Percentiles rank a stretch among this genome's conserved stretches.
Evolutionary conservation across 2,888 invertebrate species (phyloP).

Genomic region (Pegoplata infirma): DNA sequence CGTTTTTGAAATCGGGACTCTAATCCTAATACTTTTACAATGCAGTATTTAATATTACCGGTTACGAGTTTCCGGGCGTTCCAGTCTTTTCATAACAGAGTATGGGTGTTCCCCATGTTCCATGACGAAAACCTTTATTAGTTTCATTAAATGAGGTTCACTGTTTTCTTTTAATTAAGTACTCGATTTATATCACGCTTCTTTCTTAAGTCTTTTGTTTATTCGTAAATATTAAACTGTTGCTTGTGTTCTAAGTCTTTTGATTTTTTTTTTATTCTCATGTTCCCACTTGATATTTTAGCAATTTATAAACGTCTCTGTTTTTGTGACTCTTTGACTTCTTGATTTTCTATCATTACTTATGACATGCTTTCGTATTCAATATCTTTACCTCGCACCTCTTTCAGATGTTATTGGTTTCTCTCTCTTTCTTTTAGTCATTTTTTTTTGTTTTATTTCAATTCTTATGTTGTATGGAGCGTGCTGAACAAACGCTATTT

Average conservation of each 20-base stretch:
- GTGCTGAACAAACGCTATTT: constrained; percentile 42
- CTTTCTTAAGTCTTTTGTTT: constrained; percentile 38
- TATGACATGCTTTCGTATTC: constrained; percentile 51
- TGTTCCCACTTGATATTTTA: background rate
- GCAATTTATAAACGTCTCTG: constrained; percentile 44
- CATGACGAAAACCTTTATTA: no score
- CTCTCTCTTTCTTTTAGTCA: background rate
- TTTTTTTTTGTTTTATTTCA: constrained; percentile 12
- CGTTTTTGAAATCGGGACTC: no score
- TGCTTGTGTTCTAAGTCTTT: constrained; percentile 10
- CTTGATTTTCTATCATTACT: constrained; percentile 58
- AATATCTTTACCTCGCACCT: constrained; percentile 28
- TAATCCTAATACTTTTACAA: no score
- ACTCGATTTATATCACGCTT: background rate
- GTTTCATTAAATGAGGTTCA: no score
- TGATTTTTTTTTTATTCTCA: background rate
- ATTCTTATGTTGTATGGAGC: constrained; percentile 41
- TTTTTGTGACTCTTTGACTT: constrained; percentile 54
- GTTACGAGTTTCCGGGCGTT: no score
- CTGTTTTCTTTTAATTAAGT: no score
- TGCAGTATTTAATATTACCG: no score
- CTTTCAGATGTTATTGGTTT: background rate
- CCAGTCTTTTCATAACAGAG: no score
- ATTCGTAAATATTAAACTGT: background rate
- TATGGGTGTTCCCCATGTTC: no score